Percentiles rank a stretch among this genome's conserved stretches.
phyloP scores from a whole-genome alignment of 2,888 invertebrate species.

The Synanthedon andrenaeformis region DNA sequence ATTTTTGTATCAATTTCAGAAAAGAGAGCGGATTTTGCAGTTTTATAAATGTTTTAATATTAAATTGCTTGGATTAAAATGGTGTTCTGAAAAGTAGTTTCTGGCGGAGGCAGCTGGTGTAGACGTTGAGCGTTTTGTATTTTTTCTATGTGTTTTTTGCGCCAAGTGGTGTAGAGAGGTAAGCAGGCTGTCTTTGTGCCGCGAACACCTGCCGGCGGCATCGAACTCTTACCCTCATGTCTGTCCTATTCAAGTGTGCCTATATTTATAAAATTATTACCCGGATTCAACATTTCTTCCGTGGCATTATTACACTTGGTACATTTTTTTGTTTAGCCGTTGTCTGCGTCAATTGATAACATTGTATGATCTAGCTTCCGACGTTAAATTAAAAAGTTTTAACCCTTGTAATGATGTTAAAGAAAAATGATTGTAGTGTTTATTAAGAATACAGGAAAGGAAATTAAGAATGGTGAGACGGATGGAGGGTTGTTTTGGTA shows the following conservation, averaged over 20 bases:
- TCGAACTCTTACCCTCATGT: conserved; percentile 19
- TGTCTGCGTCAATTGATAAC: too few species aligned
- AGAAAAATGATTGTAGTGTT: too few species aligned
- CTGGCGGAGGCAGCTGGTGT: conserved; percentile 52
- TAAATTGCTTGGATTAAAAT: too few species aligned
- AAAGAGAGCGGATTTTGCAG: too few species aligned
- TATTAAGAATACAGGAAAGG: background rate
- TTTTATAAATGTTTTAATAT: too few species aligned
- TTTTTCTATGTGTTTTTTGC: conserved; percentile 28
- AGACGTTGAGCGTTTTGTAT: conserved; percentile 39
- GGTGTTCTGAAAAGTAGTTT: conserved; percentile 14
- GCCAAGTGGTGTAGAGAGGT: conserved; percentile 24
- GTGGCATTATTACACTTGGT: too few species aligned
- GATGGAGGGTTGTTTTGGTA: background rate
- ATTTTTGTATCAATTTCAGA: too few species aligned
- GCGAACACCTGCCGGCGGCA: conserved; percentile 39
- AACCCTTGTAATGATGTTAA: too few species aligned
- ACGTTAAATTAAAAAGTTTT: too few species aligned
- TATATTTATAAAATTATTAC: conserved; percentile 5
- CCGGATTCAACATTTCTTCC: too few species aligned
- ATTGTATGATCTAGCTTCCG: too few species aligned
- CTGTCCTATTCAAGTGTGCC: conserved; percentile 20
- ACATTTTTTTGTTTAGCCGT: too few species aligned
- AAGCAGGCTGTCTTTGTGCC: conserved; percentile 37
- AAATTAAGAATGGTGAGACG: background rate